Evolutionary conservation across 2,888 invertebrate species (phyloP).

Genomic region (Eupithecia abbreviata): DNA sequence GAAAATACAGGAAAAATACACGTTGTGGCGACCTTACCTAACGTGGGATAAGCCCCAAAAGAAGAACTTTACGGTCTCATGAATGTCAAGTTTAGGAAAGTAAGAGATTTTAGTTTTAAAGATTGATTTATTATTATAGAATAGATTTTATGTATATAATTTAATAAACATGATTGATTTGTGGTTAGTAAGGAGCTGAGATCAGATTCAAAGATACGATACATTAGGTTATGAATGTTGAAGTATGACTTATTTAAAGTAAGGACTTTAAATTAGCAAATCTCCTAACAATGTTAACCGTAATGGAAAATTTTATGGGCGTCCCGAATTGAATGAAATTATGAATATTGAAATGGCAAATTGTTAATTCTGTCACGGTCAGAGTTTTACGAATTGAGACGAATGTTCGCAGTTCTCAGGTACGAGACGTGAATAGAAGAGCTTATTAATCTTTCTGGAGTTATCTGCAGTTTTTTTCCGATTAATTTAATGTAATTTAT

Average conservation of each 20-base stretch:
- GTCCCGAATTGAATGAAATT: conserved; percentile 33
- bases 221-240: too few species aligned
- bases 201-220: too few species aligned
- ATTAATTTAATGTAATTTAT: not conserved
- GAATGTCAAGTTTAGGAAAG: too few species aligned
- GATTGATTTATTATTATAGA: too few species aligned
- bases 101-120: too few species aligned
- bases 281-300: conserved; percentile 29
- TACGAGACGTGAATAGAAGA: conserved; percentile 20
- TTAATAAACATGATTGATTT: too few species aligned
- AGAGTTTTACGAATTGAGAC: conserved; percentile 30
- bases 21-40: too few species aligned
- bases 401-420: conserved; percentile 12
- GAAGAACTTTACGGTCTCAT: too few species aligned
- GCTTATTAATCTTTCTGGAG: not conserved
- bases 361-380: conserved; percentile 37
- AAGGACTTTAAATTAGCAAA: conserved; percentile 26
- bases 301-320: conserved; percentile 40
- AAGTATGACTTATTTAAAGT: not conserved
- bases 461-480: not conserved
- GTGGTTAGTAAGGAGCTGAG: too few species aligned
- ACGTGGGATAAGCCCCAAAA: too few species aligned
- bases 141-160: too few species aligned
- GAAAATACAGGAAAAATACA: too few species aligned
- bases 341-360: conserved; percentile 41